Base-by-base conservation (phyloP, 2,888 invertebrate species). In the Lepas anatifera region DNA sequence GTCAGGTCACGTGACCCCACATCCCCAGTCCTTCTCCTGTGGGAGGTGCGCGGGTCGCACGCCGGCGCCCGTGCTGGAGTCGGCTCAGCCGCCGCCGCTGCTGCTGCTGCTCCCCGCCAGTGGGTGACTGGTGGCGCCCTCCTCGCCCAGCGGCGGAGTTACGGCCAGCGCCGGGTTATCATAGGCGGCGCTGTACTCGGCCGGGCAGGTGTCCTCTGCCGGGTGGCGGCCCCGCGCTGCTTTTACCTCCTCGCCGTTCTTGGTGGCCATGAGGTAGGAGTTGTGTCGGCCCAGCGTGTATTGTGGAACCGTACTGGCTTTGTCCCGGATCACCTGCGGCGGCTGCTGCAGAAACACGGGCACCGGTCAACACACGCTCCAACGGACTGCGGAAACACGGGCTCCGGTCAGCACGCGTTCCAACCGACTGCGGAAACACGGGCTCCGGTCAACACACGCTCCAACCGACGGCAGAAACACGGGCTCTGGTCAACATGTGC, bases 221-320 rank as follows among this genome's bases (percentile, higher is more conserved):
- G 58, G 58, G 32, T 58, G 58, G 18, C 58, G 58, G 18, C 58
- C 58, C 3, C 58, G 58, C 18, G 10, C 58, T 16, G 18, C 32
- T 22, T 58, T 58, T 32, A 58, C 11, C 58, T 58, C 58, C 32
- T 58, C 32, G 6, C 58, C 58, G 58, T 58, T 29, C 58, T 58
- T 58, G 58, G 58, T 58, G 58, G 58, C 58, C 58, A 58, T 58
- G 18, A 58, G 32, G 58, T 32, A 58, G 4, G 58, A 58, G 58
- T 58, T 58, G 32, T 58, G 58, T 22, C 58, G 16, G 32, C 58
- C 58, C 32, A 58, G 32, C 18, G 58, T 58, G 58, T 58, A 58
- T 25, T 32, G 58, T 6, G 58, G 58, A 18, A 58, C 58, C 3
- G 58, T 58, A 22, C 32, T 58, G 3, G 58, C 58, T 22, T 58